phyloP scores from a whole-genome alignment of 2,113 vertebrate genomes.

The Arothron firmamentum region DNA sequence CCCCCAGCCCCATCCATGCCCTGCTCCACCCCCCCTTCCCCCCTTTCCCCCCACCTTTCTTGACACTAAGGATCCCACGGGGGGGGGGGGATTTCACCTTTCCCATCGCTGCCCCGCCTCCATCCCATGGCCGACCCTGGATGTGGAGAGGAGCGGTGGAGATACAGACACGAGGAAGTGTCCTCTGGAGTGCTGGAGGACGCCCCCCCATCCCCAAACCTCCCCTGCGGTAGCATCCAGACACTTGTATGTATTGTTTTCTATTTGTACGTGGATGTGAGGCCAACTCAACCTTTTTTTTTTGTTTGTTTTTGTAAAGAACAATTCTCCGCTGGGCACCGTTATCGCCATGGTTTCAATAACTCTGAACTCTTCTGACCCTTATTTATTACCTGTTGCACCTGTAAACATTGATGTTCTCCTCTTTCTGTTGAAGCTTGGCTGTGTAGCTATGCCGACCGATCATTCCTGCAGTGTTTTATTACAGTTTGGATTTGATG shows the following conservation, averaged over 20 bases:
- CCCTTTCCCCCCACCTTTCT: constrained; percentile 16
- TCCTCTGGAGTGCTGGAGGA: background rate
- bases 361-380: constrained; percentile 80
- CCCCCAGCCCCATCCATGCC: constrained; percentile 60
- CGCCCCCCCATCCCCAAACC: background rate
- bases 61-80: constrained; percentile 60
- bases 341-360: constrained; percentile 89
- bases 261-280: constrained; percentile 98
- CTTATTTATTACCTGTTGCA: constrained; percentile 99
- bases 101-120: constrained; percentile 51
- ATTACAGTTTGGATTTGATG: constrained; percentile 77
- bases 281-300: constrained; percentile 85
- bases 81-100: constrained; percentile 52
- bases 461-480: constrained; percentile 71
- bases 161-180: background rate
- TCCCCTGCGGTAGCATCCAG: constrained; percentile 82
- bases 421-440: constrained; percentile 73
- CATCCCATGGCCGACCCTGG: constrained; percentile 34
- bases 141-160: background rate
- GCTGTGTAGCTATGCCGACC: constrained; percentile 64
- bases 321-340: constrained; percentile 92
- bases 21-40: constrained; percentile 32
- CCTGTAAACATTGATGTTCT: constrained; percentile 81
- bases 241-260: constrained; percentile 99
- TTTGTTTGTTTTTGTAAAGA: constrained; percentile 78